Percentiles rank a stretch among this genome's conserved stretches.
phyloP scores from a whole-genome alignment of 2,113 vertebrate genomes.

The Actenoides lindsayi region DNA sequence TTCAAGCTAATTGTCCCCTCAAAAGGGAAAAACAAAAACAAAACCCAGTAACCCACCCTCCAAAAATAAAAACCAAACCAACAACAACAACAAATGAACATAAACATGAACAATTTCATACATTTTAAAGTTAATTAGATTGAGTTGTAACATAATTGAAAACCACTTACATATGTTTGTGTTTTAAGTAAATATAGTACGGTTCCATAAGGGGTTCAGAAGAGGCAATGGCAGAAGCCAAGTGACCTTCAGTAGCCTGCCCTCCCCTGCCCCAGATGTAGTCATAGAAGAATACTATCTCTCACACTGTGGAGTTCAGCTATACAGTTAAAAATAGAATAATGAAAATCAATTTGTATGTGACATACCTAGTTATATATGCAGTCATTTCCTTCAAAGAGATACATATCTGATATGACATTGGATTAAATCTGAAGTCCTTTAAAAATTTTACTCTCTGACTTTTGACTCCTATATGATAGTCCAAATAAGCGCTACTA shows the following conservation, averaged over 20 bases:
- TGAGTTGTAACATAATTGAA: not conserved
- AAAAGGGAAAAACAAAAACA: not conserved
- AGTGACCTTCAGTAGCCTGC: not conserved
- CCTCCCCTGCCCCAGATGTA: not conserved
- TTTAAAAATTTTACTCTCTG: not conserved
- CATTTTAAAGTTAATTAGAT: not conserved
- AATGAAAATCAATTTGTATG: not conserved
- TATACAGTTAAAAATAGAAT: not conserved
- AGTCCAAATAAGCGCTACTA: not conserved
- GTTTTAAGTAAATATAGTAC: not conserved
- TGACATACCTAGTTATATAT: slow-evolving; percentile 7
- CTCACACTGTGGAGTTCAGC: not conserved
- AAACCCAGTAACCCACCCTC: not conserved
- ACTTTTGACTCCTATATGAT: not conserved
- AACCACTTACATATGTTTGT: not conserved
- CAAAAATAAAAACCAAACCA: not conserved
- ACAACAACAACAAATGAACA: not conserved
- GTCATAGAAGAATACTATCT: slow-evolving; percentile 18
- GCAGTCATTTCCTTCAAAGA: not conserved
- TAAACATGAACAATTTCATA: not conserved
- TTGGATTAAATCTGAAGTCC: not conserved
- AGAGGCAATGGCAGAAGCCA: slow-evolving; percentile 11
- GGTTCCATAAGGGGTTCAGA: not conserved
- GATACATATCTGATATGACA: not conserved
- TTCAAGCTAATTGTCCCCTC: not conserved